Evolutionary conservation across 2,888 invertebrate genomes (phyloP), one percentile per base, ranked within the genome.

Genomic region (Altica lythri): DNA sequence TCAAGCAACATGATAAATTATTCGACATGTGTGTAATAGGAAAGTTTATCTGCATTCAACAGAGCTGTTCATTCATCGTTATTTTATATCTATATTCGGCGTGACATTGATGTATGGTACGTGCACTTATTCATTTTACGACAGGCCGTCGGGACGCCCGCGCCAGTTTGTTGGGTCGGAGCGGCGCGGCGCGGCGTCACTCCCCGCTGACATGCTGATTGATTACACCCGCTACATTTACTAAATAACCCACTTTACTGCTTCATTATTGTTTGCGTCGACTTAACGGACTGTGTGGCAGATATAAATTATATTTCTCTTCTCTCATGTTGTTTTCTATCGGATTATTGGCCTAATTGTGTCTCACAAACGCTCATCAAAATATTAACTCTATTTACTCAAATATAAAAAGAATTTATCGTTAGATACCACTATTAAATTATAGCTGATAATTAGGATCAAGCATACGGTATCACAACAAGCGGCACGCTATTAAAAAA

Each of bases 31-130:
- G 74, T 73, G 74, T 75, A 75, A 75, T 75, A 72, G 75, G 75
- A 74, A 75, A 75, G 74, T 76, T 75, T 76, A 75, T 76, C 75
- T 75, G 73, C 74, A 74, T 75, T 74, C 73, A 75, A 74, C 74
- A 74, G 74, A 72, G 72, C 72, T 72, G 72, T 74, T 75, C 75
- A 74, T 75, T 76, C 74, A 73, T 74, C 75, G 75, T 75, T 75
- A 75, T 76, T 76, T 75, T 76, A 76, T 76, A 76, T 75, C 76
- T 76, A 75, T 76, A 76, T 76, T 75, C 72, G 63, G 69, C 63
- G 57, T 76, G 76, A 77, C 76, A 75, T 72, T 77, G 77, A 77
- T 77, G 75, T 76, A 77, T 76, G 75, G 72, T 74, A 69, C 72
- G 71, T 74, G 75, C 75, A 75, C 75, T 77, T 76, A 76, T 75